Base-by-base conservation (phyloP, 2,888 invertebrate genomes). In the Parnassius smintheus region DNA sequence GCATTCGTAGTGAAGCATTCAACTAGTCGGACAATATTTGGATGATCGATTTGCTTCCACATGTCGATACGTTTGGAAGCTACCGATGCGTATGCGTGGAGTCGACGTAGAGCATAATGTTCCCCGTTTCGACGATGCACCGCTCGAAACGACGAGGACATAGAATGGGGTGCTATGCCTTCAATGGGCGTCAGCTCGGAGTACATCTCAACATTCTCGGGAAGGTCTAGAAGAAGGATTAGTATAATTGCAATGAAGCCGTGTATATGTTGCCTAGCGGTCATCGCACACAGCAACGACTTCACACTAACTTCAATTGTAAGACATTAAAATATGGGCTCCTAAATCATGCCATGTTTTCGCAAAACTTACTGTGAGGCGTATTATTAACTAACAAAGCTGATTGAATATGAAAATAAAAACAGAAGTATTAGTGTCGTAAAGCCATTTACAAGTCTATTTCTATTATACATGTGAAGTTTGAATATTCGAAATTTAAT, bases 11-110 rank as follows among this genome's bases (percentile, higher is more conserved):
- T 96, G 89, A 99, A 98, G 72, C 97, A 96, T 83, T 99, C 98
- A 78, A 96, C 94, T 64, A 99, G 92, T 75, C 96, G 96, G 65
- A 99, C 97, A 72, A 99, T 94, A 92, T 99, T 99, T 75, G 98
- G 97, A 89, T 99, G 99, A 79, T 96, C 95, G 63, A 99, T 92
- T 86, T 97, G 96, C 84, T 98, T 98, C 99, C 99, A 99, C 92
- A 96, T 94, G 74, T 99, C 98, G 51, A 98, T 96, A 92, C 98
- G 95, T 79, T 98, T 98, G 51, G 96, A 95, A 73, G 96, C 96
- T 70, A 95, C 95, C 49, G 96, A 94, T 80, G 96, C 96, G 82
- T 85, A 91, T 87, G 96, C 96, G 87, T 98, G 98, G 75, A 98
- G 94, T 75, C 98, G 94, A 64, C 98, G 93, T 69, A 99, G 90